Conservation (phyloP, 2,888 invertebrate species). For the Serripes groenlandicus region DNA sequence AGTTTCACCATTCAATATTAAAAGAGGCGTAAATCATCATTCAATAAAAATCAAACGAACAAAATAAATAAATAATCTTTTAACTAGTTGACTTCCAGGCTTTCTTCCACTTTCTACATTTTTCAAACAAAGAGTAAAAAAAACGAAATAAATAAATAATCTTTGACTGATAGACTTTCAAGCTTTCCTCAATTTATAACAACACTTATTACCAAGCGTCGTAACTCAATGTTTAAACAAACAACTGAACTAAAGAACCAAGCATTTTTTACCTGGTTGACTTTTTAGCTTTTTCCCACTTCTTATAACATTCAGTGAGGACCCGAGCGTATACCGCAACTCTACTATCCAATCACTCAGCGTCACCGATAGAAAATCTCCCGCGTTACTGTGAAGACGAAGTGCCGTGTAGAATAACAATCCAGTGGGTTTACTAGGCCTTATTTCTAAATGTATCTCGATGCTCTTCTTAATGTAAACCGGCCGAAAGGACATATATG, state of each 20-base stretch:
- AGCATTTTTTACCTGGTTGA: neutral
- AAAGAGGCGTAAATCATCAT: too few species aligned
- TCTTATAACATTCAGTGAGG: slow-evolving; percentile 31
- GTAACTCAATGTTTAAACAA: too few species aligned
- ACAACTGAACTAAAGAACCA: too few species aligned
- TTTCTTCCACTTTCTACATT: too few species aligned
- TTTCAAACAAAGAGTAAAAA: too few species aligned
- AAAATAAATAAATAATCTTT: too few species aligned
- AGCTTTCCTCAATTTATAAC: too few species aligned
- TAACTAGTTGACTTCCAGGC: too few species aligned
- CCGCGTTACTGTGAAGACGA: slow-evolving; percentile 43
- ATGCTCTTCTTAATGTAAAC: slow-evolving; percentile 36
- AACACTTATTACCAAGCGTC: too few species aligned
- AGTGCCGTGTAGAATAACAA: slow-evolving; percentile 54
- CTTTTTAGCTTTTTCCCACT: neutral
- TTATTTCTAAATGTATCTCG: slow-evolving; percentile 38
- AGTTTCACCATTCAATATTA: slow-evolving; percentile 29
- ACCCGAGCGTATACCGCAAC: slow-evolving; percentile 41
- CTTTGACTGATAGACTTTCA: too few species aligned
- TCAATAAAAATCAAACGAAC: too few species aligned
- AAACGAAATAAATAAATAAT: too few species aligned
- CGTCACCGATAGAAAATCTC: slow-evolving; percentile 53
- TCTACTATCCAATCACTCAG: slow-evolving; percentile 26
- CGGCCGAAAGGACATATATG: slow-evolving; percentile 52
- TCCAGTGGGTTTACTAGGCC: slow-evolving; percentile 21